Conservation (phyloP, 2,888 invertebrate species). For the Neelides folsomi region DNA sequence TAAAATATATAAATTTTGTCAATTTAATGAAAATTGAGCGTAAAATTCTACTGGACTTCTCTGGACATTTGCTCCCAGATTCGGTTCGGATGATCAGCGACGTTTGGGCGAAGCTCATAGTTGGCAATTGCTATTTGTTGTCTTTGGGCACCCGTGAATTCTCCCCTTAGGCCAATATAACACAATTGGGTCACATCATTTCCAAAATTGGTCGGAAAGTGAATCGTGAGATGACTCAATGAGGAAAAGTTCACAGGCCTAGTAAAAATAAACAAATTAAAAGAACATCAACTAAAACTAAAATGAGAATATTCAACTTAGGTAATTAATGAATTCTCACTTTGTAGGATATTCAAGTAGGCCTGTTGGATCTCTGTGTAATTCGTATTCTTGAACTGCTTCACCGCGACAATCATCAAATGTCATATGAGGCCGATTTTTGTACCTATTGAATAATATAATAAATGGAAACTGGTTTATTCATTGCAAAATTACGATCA, state of each 20-base stretch:
- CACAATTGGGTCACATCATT: conserved; percentile 69
- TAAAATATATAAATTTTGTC: neutral
- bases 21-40: neutral
- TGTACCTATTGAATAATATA: conserved; percentile 50
- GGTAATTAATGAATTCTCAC: conserved; percentile 46
- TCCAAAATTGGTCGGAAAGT: conserved; percentile 82
- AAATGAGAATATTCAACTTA: neutral
- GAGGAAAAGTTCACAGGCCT: conserved; percentile 86
- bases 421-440: conserved; percentile 85
- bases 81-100: conserved; percentile 67
- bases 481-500: neutral
- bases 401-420: conserved; percentile 68
- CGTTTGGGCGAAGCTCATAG: conserved; percentile 74
- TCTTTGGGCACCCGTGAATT: conserved; percentile 67
- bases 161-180: conserved; percentile 90
- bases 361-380: conserved; percentile 64
- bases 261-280: conserved; percentile 31
- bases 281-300: neutral
- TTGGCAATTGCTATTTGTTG: conserved; percentile 85
- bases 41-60: conserved; percentile 42
- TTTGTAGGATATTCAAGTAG: conserved; percentile 77
- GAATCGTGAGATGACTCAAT: conserved; percentile 73
- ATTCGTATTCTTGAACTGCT: conserved; percentile 80
- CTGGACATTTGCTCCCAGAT: conserved; percentile 49
- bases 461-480: neutral